Conservation (phyloP, 1,140 invertebrate species). For the Rhyzopertha dominica region DNA sequence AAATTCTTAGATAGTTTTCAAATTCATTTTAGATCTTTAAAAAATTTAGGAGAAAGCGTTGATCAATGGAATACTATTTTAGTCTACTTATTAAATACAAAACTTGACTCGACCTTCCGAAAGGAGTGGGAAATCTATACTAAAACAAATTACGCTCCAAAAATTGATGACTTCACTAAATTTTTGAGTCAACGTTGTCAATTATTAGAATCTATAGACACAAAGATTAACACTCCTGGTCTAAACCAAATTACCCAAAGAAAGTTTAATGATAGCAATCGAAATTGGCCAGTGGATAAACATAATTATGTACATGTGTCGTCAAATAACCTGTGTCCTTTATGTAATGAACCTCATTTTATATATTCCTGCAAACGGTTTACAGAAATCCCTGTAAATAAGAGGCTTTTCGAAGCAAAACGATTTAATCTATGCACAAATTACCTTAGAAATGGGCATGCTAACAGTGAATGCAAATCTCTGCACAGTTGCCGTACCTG, state of each 20-base stretch:
- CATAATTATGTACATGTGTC: not conserved
- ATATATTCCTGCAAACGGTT: slow-evolving; percentile 11
- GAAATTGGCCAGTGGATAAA: not conserved
- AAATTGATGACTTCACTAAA: slow-evolving; percentile 7
- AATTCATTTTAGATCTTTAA: slow-evolving; percentile 8
- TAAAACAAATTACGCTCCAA: slow-evolving; percentile 1
- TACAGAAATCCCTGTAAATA: slow-evolving; percentile 1
- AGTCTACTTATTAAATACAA: slow-evolving; percentile 6
- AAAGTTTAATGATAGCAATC: not conserved
- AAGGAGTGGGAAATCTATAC: slow-evolving; percentile 12
- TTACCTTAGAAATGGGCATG: slow-evolving; percentile 11
- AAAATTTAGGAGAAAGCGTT: slow-evolving; percentile 3
- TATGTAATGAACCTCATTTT: slow-evolving; percentile 2
- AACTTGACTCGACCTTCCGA: not conserved
- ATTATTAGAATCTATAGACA: slow-evolving; percentile 12
- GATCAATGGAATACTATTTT: slow-evolving; percentile 16
- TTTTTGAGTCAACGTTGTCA: slow-evolving; percentile 14
- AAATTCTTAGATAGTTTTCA: slow-evolving; percentile 10
- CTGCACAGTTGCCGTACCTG: not conserved
- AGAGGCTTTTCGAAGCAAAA: slow-evolving; percentile 7
- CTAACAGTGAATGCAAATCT: slow-evolving; percentile 6
- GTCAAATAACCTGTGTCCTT: not conserved
- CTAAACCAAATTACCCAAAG: slow-evolving; percentile 3
- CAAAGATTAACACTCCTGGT: not conserved
- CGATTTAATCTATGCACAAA: slow-evolving; percentile 15